phyloP scores from a whole-genome alignment of 2,113 vertebrate species.

The Upupa epops region DNA sequence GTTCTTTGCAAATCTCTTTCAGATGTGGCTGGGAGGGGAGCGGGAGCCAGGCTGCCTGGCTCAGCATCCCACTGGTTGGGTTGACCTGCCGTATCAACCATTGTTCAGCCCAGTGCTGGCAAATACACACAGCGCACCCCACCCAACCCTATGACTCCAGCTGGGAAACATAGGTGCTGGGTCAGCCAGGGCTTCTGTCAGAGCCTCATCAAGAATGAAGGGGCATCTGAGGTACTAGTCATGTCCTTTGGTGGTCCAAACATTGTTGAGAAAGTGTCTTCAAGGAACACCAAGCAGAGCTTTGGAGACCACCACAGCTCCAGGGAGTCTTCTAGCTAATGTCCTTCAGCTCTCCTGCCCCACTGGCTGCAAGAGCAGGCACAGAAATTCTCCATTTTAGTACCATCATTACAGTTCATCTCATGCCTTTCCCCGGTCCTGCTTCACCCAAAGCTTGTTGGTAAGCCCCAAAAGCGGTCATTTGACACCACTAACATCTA shows the following conservation, averaged over 20 bases:
- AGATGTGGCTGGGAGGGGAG: neutral
- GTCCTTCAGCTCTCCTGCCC: neutral
- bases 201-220: fast-evolving
- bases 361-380: fast-evolving
- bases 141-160: neutral
- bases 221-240: fast-evolving
- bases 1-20: neutral
- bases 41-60: neutral
- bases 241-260: fast-evolving
- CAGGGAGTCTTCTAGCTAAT: neutral
- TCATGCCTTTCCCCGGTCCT: neutral
- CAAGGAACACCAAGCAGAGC: neutral
- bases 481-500: neutral
- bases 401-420: neutral
- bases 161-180: fast-evolving
- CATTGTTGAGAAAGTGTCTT: neutral
- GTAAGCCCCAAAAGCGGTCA: neutral
- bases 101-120: neutral
- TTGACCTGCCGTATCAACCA: neutral
- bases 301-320: neutral
- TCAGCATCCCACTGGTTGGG: neutral
- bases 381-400: fast-evolving
- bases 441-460: neutral
- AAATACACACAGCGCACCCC: fast-evolving
- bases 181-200: neutral